Percentiles rank a stretch among this genome's conserved stretches.
These are phyloP conservation scores for Cataglyphis altisquamis DNA, from an alignment of 2,888 invertebrate species.

Conservation along the genomic window DNA sequence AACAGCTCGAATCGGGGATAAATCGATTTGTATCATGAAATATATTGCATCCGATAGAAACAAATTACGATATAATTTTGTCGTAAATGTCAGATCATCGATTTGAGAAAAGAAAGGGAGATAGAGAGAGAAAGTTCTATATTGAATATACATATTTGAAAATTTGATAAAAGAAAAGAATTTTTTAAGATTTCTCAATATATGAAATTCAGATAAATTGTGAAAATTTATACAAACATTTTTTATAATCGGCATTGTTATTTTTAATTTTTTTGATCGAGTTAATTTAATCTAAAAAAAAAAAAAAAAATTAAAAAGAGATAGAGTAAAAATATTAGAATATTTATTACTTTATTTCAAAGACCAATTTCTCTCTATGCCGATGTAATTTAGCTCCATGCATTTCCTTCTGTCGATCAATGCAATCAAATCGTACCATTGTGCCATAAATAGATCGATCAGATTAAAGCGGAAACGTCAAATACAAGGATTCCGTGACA, in stretches of 20 bases:
- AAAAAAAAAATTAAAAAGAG: background rate
- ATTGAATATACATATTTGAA: background rate
- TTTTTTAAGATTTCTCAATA: background rate
- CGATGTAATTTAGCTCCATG: background rate
- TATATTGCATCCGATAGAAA: conserved; percentile 15
- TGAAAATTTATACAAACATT: background rate
- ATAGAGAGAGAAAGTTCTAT: background rate
- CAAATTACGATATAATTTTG: conserved; percentile 12
- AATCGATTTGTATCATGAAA: conserved; percentile 41
- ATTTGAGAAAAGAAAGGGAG: background rate
- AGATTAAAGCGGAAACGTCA: conserved; percentile 22
- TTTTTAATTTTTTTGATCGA: background rate
- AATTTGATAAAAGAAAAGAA: background rate
- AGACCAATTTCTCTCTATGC: background rate
- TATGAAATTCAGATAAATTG: background rate
- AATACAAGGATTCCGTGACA: conserved; percentile 37
- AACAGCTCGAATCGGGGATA: background rate
- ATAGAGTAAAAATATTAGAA: background rate
- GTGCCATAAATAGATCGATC: conserved; percentile 11
- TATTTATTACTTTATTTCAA: background rate
- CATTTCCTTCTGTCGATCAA: background rate
- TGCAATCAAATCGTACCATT: conserved; percentile 1
- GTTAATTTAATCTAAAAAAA: background rate
- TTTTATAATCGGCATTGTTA: background rate
- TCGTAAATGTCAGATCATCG: conserved; percentile 5